phyloP scores from a whole-genome alignment of 1,140 invertebrate genomes.

The Drosophila erecta region DNA sequence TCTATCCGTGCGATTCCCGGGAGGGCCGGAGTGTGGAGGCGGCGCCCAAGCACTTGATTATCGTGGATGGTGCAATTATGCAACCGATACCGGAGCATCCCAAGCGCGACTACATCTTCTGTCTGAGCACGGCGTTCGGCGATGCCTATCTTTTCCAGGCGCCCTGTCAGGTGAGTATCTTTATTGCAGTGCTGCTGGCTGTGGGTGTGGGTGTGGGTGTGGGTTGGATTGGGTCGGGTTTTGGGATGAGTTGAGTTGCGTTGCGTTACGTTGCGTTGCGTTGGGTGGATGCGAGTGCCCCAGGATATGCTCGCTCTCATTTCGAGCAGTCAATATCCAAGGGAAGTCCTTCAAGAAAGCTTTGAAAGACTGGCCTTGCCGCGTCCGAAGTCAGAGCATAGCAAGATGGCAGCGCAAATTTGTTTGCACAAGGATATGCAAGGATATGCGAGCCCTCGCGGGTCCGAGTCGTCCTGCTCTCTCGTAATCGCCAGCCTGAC shows the following conservation, averaged over 20 bases:
- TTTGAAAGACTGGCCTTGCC: slow-evolving; percentile 71
- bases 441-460: slow-evolving; percentile 64
- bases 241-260: neutral
- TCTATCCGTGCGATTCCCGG: slow-evolving; percentile 97
- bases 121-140: slow-evolving; percentile 98
- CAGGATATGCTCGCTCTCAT: slow-evolving; percentile 47
- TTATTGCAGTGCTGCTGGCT: slow-evolving; percentile 15
- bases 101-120: slow-evolving; percentile 98
- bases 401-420: slow-evolving; percentile 46
- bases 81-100: slow-evolving; percentile 99
- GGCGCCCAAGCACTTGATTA: slow-evolving; percentile 97
- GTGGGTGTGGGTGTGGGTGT: neutral
- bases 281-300: slow-evolving; percentile 22
- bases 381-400: slow-evolving; percentile 34
- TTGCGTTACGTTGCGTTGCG: neutral
- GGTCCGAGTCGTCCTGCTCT: slow-evolving; percentile 31
- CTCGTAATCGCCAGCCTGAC: slow-evolving; percentile 57
- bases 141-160: slow-evolving; percentile 99
- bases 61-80: slow-evolving; percentile 98
- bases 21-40: slow-evolving; percentile 95
- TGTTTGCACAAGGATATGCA: slow-evolving; percentile 66
- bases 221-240: neutral
- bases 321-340: slow-evolving; percentile 60
- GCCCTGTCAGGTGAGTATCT: slow-evolving; percentile 87
- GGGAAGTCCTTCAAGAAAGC: slow-evolving; percentile 68